A percentile compares a stretch with the other conserved stretches of the same genome.
These are phyloP conservation scores for Grammomys surdaster DNA, from an alignment of 2,113 vertebrate genomes.

Conservation along the genomic window DNA sequence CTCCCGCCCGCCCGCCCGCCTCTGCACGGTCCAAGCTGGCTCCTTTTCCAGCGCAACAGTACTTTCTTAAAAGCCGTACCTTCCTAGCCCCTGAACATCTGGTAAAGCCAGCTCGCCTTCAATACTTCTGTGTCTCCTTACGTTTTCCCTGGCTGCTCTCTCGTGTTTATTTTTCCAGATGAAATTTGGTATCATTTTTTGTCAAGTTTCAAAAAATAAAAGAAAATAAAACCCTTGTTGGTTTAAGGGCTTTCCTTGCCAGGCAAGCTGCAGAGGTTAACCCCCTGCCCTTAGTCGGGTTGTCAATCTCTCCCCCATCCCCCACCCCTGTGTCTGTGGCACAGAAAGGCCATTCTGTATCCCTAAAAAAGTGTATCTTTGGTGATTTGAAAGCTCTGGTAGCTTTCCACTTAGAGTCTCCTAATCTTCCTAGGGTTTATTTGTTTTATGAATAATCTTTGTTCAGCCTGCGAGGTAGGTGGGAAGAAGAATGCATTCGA, in stretches of 20 bases:
- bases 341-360: background rate
- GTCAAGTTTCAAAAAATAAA: slow-evolving; percentile 66
- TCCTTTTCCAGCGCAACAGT: background rate
- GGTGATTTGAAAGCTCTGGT: background rate
- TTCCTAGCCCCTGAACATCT: slow-evolving; percentile 56
- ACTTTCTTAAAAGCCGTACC: background rate
- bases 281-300: background rate
- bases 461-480: background rate
- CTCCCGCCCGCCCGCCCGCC: background rate
- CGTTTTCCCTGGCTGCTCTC: slow-evolving; percentile 58
- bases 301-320: background rate
- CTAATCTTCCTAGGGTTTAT: background rate
- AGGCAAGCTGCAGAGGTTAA: background rate
- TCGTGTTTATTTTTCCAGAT: slow-evolving; percentile 76
- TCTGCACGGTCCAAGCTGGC: background rate
- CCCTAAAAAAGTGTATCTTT: background rate
- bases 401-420: background rate
- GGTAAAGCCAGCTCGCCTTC: background rate
- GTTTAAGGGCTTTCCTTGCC: slow-evolving; percentile 48
- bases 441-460: slow-evolving; percentile 27
- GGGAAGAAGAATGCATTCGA: background rate
- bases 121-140: slow-evolving; percentile 39
- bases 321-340: background rate
- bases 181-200: slow-evolving; percentile 80
- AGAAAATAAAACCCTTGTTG: slow-evolving; percentile 54